Evolutionary conservation across 2,113 vertebrate genomes (phyloP).

Genomic region (Reinhardtius hippoglossoides): DNA sequence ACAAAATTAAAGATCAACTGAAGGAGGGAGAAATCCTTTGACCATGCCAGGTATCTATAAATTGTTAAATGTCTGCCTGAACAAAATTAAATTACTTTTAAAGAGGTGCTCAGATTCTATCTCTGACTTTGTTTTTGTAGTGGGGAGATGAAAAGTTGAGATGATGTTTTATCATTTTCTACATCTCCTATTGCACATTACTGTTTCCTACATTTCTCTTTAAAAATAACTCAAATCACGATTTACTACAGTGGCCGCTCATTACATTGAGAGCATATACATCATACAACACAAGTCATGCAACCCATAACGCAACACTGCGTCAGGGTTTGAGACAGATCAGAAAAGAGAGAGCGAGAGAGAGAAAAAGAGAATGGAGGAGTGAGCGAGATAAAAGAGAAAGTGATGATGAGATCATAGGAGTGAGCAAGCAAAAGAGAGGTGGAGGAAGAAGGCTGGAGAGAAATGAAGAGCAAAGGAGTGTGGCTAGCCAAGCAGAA

Average conservation of each 20-base stretch:
- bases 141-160: neutral
- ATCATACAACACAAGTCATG: slow-evolving; percentile 25
- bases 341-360: slow-evolving; percentile 32
- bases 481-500: slow-evolving; percentile 78
- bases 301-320: slow-evolving; percentile 12
- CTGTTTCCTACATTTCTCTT: slow-evolving; percentile 1
- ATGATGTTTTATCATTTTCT: neutral
- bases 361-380: slow-evolving; percentile 57
- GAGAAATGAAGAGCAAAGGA: slow-evolving; percentile 71
- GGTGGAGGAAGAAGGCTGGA: slow-evolving; percentile 50
- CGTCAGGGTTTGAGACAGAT: slow-evolving; percentile 26
- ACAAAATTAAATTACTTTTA: neutral
- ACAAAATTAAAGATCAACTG: neutral
- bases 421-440: slow-evolving; percentile 45
- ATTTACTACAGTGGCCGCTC: slow-evolving; percentile 2
- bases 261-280: neutral
- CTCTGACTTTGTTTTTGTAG: neutral
- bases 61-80: too few species aligned
- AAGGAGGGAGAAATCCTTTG: neutral
- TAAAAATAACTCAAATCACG: neutral
- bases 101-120: neutral
- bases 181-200: neutral
- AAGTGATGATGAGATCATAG: slow-evolving; percentile 62
- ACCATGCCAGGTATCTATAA: too few species aligned
- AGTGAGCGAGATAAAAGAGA: slow-evolving; percentile 61